Evolutionary conservation across 2,888 invertebrate genomes (phyloP).

Genomic region (Dione vanillae): DNA sequence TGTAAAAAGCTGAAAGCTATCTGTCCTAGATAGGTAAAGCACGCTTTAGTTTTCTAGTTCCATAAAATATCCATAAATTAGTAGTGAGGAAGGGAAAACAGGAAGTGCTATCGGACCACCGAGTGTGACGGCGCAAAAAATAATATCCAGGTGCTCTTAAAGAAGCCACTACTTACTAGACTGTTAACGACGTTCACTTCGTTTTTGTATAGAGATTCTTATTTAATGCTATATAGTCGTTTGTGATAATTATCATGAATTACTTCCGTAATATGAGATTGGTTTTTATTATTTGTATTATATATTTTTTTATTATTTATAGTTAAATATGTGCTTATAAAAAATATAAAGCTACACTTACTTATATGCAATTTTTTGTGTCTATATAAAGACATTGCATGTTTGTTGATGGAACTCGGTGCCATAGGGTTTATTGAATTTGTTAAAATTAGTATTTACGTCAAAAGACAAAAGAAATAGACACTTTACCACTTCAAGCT

Average conservation of each 20-base stretch:
- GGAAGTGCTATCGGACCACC: slow-evolving; percentile 36
- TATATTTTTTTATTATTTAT: not conserved
- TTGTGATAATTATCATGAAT: not conserved
- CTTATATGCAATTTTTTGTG: too few relatives aligned
- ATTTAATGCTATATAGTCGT: slow-evolving; percentile 1
- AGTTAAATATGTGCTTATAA: not conserved
- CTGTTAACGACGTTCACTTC: slow-evolving; percentile 2
- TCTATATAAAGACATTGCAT: too few relatives aligned
- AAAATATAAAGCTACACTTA: too few relatives aligned
- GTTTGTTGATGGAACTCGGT: too few relatives aligned
- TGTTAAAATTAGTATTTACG: too few relatives aligned
- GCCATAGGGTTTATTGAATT: too few relatives aligned
- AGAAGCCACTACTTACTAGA: slow-evolving; percentile 28
- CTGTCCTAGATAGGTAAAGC: not conserved
- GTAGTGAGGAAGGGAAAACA: slow-evolving; percentile 3
- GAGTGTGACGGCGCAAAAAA: slow-evolving; percentile 30
- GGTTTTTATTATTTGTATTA: not conserved
- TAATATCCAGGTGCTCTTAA: slow-evolving; percentile 39
- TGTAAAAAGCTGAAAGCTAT: slow-evolving; percentile 1
- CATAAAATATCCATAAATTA: slow-evolving; percentile 15
- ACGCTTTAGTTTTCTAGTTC: slow-evolving; percentile 13
- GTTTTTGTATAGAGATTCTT: not conserved
- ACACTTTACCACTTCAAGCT: too few relatives aligned
- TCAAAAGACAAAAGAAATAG: too few relatives aligned
- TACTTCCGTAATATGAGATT: not conserved